A percentile compares a stretch with the other conserved stretches of the same genome.
Conservation (phyloP, 2,113 vertebrate species). For the Podarcis muralis region DNA sequence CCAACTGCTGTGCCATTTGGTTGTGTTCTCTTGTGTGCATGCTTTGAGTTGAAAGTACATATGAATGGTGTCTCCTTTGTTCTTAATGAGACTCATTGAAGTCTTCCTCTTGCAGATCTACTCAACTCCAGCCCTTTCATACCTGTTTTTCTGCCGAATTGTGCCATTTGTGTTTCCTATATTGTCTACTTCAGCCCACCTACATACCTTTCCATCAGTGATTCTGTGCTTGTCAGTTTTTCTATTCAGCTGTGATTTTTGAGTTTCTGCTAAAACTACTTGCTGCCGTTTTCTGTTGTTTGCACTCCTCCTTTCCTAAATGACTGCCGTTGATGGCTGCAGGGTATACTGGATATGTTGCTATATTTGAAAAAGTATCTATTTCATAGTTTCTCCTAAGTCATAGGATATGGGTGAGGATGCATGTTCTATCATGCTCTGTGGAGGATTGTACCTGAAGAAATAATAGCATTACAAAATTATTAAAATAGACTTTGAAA, state of each 20-base stretch:
- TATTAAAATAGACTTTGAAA: neutral
- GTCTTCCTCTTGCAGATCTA: neutral
- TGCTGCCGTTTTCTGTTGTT: neutral
- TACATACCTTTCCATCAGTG: neutral
- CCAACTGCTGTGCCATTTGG: neutral
- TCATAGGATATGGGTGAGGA: neutral
- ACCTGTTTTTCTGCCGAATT: neutral
- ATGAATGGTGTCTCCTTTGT: neutral
- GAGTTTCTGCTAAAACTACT: neutral
- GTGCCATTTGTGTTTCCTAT: neutral
- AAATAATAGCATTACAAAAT: neutral
- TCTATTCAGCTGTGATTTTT: neutral
- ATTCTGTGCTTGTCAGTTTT: neutral
- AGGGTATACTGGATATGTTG: neutral
- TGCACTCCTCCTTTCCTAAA: neutral
- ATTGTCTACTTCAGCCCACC: neutral
- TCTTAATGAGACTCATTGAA: neutral
- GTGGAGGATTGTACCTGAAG: neutral
- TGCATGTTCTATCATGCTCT: neutral
- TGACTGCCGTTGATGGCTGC: neutral
- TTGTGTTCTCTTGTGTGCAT: neutral
- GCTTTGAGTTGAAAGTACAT: neutral
- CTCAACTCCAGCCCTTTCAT: neutral
- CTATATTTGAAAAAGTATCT: neutral
- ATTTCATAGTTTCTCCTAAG: neutral